These are phyloP conservation scores for Hystrix cristata DNA, from an alignment of 2,113 vertebrate species.

Conservation along the genomic window DNA sequence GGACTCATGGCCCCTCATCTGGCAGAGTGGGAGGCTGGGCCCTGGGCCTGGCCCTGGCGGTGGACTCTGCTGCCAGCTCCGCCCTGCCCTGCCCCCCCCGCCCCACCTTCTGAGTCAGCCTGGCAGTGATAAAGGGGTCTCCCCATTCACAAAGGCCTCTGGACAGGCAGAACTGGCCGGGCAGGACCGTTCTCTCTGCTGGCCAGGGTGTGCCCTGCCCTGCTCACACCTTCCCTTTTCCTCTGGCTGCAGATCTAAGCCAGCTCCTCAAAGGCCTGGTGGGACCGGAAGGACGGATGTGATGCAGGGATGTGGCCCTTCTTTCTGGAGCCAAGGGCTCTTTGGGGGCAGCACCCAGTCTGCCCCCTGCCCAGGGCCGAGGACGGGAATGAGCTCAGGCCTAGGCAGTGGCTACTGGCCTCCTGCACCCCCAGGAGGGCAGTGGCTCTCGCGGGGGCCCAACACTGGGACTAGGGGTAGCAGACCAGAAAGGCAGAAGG, in stretches of 20 bases:
- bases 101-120: background rate
- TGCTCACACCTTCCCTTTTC: background rate
- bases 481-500: rapidly evolving
- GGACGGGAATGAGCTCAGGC: background rate
- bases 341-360: rapidly evolving
- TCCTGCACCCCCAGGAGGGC: rapidly evolving
- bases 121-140: background rate
- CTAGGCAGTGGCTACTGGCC: background rate
- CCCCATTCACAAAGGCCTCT: background rate
- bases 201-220: background rate
- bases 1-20: rapidly evolving
- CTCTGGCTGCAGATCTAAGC: slow-evolving; percentile 55
- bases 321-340: background rate
- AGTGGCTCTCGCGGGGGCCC: no score
- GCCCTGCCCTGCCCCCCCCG: background rate
- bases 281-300: background rate
- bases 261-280: background rate
- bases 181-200: background rate
- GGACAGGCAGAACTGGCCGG: background rate
- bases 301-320: background rate
- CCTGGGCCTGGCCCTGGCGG: no score
- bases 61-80: background rate
- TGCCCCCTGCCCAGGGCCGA: background rate
- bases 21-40: background rate
- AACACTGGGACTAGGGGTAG: rapidly evolving